Evolutionary conservation across 2,113 vertebrate genomes (phyloP).

Genomic region (Anguilla rostrata): DNA sequence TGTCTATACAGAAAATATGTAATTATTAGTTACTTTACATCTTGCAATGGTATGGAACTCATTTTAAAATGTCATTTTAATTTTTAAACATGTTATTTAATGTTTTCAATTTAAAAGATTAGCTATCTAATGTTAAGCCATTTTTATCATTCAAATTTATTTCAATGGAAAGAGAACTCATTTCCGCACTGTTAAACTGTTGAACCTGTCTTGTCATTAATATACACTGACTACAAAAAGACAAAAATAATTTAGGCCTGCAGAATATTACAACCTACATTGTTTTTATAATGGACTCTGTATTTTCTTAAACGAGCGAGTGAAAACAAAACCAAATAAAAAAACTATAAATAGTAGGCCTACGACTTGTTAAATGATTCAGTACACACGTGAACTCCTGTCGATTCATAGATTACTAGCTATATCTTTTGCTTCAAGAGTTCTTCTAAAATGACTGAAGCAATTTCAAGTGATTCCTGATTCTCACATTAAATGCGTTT

Average conservation of each 20-base stretch:
- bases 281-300: not conserved
- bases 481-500: constrained; percentile 34
- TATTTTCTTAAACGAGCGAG: not conserved
- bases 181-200: not conserved
- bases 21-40: not conserved
- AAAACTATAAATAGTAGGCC: not conserved
- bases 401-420: no score
- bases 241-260: not conserved
- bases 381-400: no score
- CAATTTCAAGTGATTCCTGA: constrained; percentile 23
- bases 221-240: no score
- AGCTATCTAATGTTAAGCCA: not conserved
- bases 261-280: not conserved
- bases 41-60: not conserved
- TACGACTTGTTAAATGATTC: no score
- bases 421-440: not conserved
- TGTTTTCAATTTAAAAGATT: not conserved
- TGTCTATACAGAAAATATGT: not conserved
- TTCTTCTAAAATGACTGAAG: constrained; percentile 11
- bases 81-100: not conserved
- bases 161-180: not conserved
- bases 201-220: not conserved
- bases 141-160: not conserved
- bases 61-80: not conserved
- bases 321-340: not conserved